Evolutionary conservation across 1,140 invertebrate species (phyloP).

Genomic region (Holotrichia oblita): DNA sequence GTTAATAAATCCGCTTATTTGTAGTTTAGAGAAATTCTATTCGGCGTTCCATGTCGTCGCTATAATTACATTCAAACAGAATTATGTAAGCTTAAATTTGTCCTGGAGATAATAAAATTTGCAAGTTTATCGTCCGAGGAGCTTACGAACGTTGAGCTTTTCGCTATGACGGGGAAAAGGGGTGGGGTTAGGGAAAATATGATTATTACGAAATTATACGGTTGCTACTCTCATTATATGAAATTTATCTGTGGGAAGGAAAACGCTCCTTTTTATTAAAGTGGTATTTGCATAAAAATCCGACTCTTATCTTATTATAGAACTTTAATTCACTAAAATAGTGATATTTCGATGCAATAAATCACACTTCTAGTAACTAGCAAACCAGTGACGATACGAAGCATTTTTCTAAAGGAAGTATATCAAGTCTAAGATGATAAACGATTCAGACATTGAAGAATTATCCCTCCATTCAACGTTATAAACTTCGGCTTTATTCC

Average conservation of each 20-base stretch:
- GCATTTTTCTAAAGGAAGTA: background rate
- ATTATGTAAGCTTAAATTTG: background rate
- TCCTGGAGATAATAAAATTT: background rate
- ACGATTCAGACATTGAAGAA: slow-evolving; percentile 3
- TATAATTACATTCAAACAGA: background rate
- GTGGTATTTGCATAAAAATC: too few species aligned
- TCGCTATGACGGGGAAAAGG: background rate
- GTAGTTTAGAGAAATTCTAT: background rate
- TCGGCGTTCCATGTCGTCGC: background rate
- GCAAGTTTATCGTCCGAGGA: background rate
- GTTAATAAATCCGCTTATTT: background rate
- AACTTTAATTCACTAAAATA: too few species aligned
- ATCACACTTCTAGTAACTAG: too few species aligned
- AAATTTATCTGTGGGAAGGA: too few species aligned
- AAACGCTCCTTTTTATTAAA: too few species aligned
- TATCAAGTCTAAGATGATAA: background rate
- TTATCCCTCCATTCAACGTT: background rate
- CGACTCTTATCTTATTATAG: too few species aligned
- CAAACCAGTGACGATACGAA: too few species aligned
- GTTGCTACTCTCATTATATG: background rate
- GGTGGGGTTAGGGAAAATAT: background rate
- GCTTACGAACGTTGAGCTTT: background rate
- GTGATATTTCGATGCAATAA: too few species aligned
- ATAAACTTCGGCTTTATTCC: background rate
- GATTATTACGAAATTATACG: background rate